Percentiles rank a stretch among this genome's conserved stretches.
Evolutionary conservation across 2,888 invertebrate species (phyloP).

Genomic region (Synanthedon vespiformis): DNA sequence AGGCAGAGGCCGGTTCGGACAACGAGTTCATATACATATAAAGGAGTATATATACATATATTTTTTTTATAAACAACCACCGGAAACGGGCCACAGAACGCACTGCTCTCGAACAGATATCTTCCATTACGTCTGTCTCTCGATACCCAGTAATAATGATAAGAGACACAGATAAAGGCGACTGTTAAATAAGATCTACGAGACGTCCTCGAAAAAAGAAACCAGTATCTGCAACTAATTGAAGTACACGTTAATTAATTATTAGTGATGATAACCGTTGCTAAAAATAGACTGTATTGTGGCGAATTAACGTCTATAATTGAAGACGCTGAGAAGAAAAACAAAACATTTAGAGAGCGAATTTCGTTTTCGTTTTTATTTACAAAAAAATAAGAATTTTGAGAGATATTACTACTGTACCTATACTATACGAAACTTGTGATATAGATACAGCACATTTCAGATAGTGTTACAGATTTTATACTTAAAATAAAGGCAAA

Average conservation of each 20-base stretch:
- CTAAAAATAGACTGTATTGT: too few species aligned
- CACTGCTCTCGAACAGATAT: slow-evolving; percentile 59
- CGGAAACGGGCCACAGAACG: slow-evolving; percentile 59
- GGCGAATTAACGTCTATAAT: too few species aligned
- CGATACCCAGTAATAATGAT: slow-evolving; percentile 51
- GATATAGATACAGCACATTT: too few species aligned
- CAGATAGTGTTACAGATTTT: too few species aligned
- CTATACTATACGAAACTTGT: too few species aligned
- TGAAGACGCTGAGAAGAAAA: too few species aligned
- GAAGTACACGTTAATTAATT: background rate
- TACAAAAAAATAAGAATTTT: too few species aligned
- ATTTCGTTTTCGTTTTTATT: too few species aligned
- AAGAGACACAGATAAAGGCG: slow-evolving; percentile 42
- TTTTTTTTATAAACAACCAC: slow-evolving; percentile 64
- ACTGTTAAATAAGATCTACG: slow-evolving; percentile 28
- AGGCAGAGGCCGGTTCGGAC: slow-evolving; percentile 40
- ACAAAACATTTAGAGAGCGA: too few species aligned
- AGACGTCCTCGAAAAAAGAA: slow-evolving; percentile 5
- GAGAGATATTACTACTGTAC: too few species aligned
- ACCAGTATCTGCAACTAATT: too few species aligned
- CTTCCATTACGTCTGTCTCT: slow-evolving; percentile 60
- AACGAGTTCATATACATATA: slow-evolving; percentile 16
- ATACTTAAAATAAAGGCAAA: too few species aligned
- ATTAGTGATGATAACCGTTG: background rate
- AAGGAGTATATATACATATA: slow-evolving; percentile 33